Conservation (phyloP, 64 coral and sea anemone genomes). For the Anthopleura sola region DNA sequence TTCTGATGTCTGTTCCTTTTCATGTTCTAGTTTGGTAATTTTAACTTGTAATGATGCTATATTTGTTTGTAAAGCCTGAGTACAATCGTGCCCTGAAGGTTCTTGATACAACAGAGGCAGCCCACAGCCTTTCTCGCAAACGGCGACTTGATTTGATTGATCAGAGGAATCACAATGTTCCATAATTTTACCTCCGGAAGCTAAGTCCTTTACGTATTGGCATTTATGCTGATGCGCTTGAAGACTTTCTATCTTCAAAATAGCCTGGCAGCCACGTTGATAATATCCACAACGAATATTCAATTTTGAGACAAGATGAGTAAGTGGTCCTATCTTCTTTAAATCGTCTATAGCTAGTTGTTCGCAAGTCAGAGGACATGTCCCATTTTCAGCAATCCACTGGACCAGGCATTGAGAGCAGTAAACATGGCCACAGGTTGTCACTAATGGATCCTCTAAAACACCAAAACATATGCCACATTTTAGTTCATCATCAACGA, state of each 20-base stretch:
- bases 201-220: constrained; percentile 57
- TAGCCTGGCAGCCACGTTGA: constrained; percentile 81
- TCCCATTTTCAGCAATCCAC: constrained; percentile 75
- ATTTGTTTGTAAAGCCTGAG: constrained; percentile 89
- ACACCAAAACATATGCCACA: constrained; percentile 91
- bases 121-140: constrained; percentile 97
- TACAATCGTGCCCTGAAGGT: constrained; percentile 72
- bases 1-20: constrained; percentile 83
- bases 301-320: constrained; percentile 70
- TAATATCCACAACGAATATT: constrained; percentile 90
- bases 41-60: constrained; percentile 90
- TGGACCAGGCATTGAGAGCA: constrained; percentile 85
- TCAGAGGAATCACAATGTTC: constrained; percentile 73
- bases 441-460: constrained; percentile 75
- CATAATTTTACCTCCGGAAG: constrained; percentile 72
- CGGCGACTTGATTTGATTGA: constrained; percentile 81
- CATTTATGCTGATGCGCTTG: constrained; percentile 85
- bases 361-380: constrained; percentile 91
- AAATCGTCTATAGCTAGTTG: constrained; percentile 92
- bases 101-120: constrained; percentile 80
- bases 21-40: constrained; percentile 87
- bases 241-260: constrained; percentile 75
- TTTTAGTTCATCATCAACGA: constrained; percentile 85
- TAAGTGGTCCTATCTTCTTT: constrained; percentile 84
- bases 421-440: constrained; percentile 92